These are phyloP conservation scores for Plotosus lineatus DNA, from an alignment of 2,113 vertebrate species.

Conservation along the genomic window DNA sequence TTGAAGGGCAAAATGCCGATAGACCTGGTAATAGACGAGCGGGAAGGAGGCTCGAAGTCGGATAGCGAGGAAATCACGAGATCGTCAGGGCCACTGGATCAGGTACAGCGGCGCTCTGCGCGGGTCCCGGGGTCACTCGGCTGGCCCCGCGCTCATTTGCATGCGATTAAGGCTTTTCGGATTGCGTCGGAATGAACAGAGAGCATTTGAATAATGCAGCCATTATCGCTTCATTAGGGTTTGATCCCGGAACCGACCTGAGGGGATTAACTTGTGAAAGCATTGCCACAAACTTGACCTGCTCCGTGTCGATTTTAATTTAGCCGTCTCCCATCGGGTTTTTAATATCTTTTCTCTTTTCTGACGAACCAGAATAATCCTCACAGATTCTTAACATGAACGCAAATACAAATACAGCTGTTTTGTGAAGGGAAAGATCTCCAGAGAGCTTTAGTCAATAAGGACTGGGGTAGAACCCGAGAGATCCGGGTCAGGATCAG, in stretches of 20 bases:
- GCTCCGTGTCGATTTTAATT: slow-evolving; percentile 96
- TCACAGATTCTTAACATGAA: slow-evolving; percentile 44
- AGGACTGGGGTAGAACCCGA: no score
- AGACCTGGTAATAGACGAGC: slow-evolving; percentile 99
- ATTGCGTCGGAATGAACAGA: slow-evolving; percentile 91
- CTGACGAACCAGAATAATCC: slow-evolving; percentile 58
- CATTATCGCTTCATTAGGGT: slow-evolving; percentile 98
- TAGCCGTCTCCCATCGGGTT: slow-evolving; percentile 78
- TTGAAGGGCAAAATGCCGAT: slow-evolving; percentile 99
- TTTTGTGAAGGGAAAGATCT: slow-evolving; percentile 57
- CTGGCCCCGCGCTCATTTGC: slow-evolving; percentile 90
- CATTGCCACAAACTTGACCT: slow-evolving; percentile 92
- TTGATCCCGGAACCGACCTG: slow-evolving; percentile 90
- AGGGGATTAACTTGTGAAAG: slow-evolving; percentile 90
- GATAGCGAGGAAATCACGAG: slow-evolving; percentile 99
- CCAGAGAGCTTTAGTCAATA: slow-evolving; percentile 49
- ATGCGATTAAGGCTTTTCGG: slow-evolving; percentile 96
- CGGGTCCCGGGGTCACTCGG: slow-evolving; percentile 79
- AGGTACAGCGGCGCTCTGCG: slow-evolving; percentile 76
- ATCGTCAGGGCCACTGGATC: slow-evolving; percentile 94
- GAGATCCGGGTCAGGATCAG: no score
- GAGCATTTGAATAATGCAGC: slow-evolving; percentile 87
- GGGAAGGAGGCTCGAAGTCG: slow-evolving; percentile 98
- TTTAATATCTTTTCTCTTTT: slow-evolving; percentile 69
- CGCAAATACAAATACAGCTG: slow-evolving; percentile 61